Conservation (phyloP, 2,113 vertebrate genomes). For the Gobius niger region DNA sequence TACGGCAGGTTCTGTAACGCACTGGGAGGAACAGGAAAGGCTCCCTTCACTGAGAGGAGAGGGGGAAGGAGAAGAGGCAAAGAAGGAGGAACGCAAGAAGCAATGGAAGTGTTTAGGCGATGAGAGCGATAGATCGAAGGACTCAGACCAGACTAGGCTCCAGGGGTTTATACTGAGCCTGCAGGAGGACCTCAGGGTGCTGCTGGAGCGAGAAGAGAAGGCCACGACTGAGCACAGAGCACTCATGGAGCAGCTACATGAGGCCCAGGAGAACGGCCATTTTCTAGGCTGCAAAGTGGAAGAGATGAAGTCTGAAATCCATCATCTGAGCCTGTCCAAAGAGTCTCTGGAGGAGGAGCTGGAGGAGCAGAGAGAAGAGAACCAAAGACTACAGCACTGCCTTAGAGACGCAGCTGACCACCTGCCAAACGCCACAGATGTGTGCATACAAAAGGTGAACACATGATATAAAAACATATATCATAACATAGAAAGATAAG, state of each 20-base stretch:
- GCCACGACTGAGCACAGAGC: conserved; percentile 55
- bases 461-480: not conserved
- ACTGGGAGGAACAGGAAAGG: conserved; percentile 40
- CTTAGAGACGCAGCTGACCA: conserved; percentile 23
- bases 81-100: conserved; percentile 50
- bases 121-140: not conserved
- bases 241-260: conserved; percentile 66
- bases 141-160: conserved; percentile 49
- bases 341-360: conserved; percentile 67
- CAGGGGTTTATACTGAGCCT: conserved; percentile 55
- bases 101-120: conserved; percentile 31
- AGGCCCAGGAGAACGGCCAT: conserved; percentile 66
- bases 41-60: conserved; percentile 60
- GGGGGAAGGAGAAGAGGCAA: conserved; percentile 68
- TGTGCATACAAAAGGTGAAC: conserved; percentile 39
- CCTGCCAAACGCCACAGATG: conserved; percentile 15
- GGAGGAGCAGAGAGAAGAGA: conserved; percentile 75
- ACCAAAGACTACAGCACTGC: conserved; percentile 62
- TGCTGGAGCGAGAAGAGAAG: conserved; percentile 69
- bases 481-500: not conserved
- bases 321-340: conserved; percentile 72
- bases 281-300: conserved; percentile 74
- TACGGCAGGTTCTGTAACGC: conserved; percentile 48
- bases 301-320: conserved; percentile 66
- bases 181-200: conserved; percentile 67